Evolutionary conservation across 2,113 vertebrate genomes (phyloP).

Genomic region (Nerophis lumbriciformis): DNA sequence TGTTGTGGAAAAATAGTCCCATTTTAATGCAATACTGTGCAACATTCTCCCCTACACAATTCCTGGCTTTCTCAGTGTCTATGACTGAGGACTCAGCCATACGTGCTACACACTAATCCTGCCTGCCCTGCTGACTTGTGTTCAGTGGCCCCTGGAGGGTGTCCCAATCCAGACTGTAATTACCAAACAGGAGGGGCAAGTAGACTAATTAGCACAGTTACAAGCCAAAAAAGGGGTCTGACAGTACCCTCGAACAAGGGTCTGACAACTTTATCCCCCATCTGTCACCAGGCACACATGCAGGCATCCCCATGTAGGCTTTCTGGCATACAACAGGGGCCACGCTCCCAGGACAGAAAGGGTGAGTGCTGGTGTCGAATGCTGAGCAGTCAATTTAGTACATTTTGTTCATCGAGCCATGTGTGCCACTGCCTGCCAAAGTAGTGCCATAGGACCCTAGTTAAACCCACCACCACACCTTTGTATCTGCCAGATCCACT

Average conservation of each 20-base stretch:
- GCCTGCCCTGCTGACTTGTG: slow-evolving; percentile 29
- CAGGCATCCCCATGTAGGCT: slow-evolving; percentile 27
- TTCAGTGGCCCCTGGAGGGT: slow-evolving; percentile 50
- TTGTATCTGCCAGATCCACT: too few species aligned
- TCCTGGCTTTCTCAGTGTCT: neutral
- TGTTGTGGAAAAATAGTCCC: neutral
- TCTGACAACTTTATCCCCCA: slow-evolving; percentile 61
- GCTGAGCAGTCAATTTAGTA: slow-evolving; percentile 23
- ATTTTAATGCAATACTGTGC: neutral
- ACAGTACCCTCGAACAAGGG: slow-evolving; percentile 26
- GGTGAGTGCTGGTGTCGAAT: slow-evolving; percentile 25
- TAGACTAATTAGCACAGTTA: slow-evolving; percentile 67
- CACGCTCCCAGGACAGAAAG: slow-evolving; percentile 13
- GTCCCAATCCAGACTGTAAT: slow-evolving; percentile 54
- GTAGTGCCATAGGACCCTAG: slow-evolving; percentile 35
- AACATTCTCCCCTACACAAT: neutral
- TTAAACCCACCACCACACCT: slow-evolving; percentile 28
- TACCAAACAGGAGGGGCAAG: slow-evolving; percentile 59
- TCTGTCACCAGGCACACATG: slow-evolving; percentile 40
- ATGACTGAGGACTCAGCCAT: slow-evolving; percentile 12
- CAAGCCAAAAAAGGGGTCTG: slow-evolving; percentile 48
- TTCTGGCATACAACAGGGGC: slow-evolving; percentile 1
- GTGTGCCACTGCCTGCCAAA: slow-evolving; percentile 18
- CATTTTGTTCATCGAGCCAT: slow-evolving; percentile 33
- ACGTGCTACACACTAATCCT: slow-evolving; percentile 26